These are phyloP conservation scores for Drosophila elegans DNA, from an alignment of 1,140 invertebrate species.

Conservation along the genomic window DNA sequence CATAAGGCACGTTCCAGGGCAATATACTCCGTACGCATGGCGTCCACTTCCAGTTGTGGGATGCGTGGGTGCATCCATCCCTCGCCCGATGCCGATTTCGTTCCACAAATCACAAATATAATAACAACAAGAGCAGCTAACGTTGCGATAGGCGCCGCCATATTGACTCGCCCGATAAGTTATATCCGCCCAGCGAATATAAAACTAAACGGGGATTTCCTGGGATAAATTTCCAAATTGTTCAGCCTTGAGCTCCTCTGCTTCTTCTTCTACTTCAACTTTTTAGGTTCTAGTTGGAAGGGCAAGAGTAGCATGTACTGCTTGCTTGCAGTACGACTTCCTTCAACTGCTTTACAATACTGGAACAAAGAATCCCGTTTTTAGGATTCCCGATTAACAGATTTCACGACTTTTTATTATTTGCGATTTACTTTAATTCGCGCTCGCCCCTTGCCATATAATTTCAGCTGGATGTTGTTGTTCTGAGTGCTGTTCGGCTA, in stretches of 20 bases:
- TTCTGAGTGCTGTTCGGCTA: conserved; percentile 43
- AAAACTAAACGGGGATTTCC: conserved; percentile 11
- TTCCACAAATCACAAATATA: conserved; percentile 17
- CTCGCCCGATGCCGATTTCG: neutral
- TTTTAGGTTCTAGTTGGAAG: neutral
- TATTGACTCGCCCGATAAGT: conserved; percentile 21
- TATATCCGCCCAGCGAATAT: conserved; percentile 20
- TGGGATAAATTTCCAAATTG: neutral
- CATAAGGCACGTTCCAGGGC: conserved; percentile 70
- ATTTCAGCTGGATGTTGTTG: conserved; percentile 27
- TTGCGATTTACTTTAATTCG: conserved; percentile 63
- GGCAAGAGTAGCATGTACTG: conserved; percentile 6
- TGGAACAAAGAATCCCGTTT: conserved; percentile 4
- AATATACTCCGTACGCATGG: conserved; percentile 86
- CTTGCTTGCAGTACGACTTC: conserved; percentile 9
- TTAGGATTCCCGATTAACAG: conserved; percentile 8
- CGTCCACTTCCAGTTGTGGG: conserved; percentile 85
- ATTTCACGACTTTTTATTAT: conserved; percentile 24
- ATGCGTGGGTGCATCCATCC: conserved; percentile 18
- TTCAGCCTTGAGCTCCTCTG: neutral
- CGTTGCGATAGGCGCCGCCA: conserved; percentile 25
- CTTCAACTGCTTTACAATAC: conserved; percentile 14
- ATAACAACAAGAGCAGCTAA: conserved; percentile 8
- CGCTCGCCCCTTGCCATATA: conserved; percentile 14
- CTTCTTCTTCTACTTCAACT: neutral